phyloP scores from a whole-genome alignment of 2,113 vertebrate genomes.

The Menidia beryllina region DNA sequence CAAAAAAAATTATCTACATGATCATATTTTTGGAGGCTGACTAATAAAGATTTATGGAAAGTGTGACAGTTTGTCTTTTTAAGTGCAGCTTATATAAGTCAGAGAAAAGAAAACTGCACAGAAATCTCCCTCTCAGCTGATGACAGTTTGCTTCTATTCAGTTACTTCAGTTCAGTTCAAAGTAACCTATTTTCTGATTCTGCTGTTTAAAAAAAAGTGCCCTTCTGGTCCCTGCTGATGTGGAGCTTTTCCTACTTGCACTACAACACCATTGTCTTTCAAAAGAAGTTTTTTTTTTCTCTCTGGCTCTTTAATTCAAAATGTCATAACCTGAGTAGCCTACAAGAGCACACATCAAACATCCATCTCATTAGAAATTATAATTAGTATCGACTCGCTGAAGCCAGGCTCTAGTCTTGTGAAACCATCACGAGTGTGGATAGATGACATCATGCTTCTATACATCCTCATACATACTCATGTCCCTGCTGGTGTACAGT shows the following conservation, averaged over 20 bases:
- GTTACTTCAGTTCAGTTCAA: conserved; percentile 21
- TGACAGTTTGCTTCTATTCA: conserved; percentile 7
- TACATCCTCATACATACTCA: conserved; percentile 41
- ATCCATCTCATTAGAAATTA: conserved; percentile 32
- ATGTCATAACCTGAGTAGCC: neutral
- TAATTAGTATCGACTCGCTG: conserved; percentile 29
- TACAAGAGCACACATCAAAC: conserved; percentile 27
- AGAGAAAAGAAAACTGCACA: conserved; percentile 34
- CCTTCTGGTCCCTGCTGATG: neutral
- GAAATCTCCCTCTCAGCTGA: conserved; percentile 18
- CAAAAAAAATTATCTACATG: neutral
- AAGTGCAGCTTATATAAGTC: conserved; percentile 12
- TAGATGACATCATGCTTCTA: conserved; percentile 13
- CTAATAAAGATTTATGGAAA: conserved; percentile 16
- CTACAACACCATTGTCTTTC: neutral
- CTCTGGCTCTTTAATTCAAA: conserved; percentile 10
- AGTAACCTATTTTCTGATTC: conserved; percentile 35
- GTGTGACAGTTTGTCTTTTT: conserved; percentile 18
- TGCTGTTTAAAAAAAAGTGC: neutral
- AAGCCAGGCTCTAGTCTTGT: conserved; percentile 21
- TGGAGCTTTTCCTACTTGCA: neutral
- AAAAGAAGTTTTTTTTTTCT: neutral
- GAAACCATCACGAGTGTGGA: conserved; percentile 20
- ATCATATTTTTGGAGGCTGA: conserved; percentile 7
- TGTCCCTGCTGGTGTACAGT: conserved; percentile 29